A percentile compares a stretch with the other conserved stretches of the same genome.
phyloP scores from a whole-genome alignment of 1,140 invertebrate species.

The Dermatophagoides farinae region DNA sequence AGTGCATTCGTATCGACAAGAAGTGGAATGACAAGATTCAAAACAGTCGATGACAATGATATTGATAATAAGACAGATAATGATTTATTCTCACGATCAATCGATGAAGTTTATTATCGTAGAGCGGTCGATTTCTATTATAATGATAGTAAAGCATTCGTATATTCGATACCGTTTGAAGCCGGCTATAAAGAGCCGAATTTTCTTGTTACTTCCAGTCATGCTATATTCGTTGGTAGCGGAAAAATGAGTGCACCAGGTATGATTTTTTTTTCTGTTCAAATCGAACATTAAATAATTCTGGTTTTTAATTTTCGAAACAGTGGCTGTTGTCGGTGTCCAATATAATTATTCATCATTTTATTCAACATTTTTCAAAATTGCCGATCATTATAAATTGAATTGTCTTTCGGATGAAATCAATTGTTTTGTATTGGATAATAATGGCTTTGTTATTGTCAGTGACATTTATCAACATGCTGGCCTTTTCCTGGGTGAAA shows the following conservation, averaged over 20 bases:
- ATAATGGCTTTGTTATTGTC: slow-evolving; percentile 79
- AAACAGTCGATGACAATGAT: neutral
- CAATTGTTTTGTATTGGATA: slow-evolving; percentile 76
- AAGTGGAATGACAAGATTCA: slow-evolving; percentile 62
- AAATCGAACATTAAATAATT: neutral
- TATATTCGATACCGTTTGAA: slow-evolving; percentile 64
- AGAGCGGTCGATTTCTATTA: slow-evolving; percentile 75
- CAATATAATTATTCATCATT: slow-evolving; percentile 22
- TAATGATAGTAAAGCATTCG: slow-evolving; percentile 49
- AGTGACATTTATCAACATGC: slow-evolving; percentile 27
- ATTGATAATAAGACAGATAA: neutral
- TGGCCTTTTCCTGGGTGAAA: slow-evolving; percentile 59
- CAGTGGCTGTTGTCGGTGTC: slow-evolving; percentile 61
- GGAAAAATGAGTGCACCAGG: slow-evolving; percentile 50
- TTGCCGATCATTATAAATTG: slow-evolving; percentile 16
- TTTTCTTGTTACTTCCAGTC: slow-evolving; percentile 50
- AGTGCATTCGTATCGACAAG: slow-evolving; percentile 68
- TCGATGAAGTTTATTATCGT: slow-evolving; percentile 76
- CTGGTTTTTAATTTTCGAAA: neutral
- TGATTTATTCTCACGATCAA: slow-evolving; percentile 27
- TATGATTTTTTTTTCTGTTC: neutral
- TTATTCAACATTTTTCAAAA: slow-evolving; percentile 22
- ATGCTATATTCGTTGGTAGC: slow-evolving; percentile 64
- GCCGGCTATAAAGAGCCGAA: neutral
- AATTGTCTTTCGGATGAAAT: slow-evolving; percentile 36